Evolutionary conservation across 2,113 vertebrate species (phyloP).

Genomic region (Aegithalos caudatus): DNA sequence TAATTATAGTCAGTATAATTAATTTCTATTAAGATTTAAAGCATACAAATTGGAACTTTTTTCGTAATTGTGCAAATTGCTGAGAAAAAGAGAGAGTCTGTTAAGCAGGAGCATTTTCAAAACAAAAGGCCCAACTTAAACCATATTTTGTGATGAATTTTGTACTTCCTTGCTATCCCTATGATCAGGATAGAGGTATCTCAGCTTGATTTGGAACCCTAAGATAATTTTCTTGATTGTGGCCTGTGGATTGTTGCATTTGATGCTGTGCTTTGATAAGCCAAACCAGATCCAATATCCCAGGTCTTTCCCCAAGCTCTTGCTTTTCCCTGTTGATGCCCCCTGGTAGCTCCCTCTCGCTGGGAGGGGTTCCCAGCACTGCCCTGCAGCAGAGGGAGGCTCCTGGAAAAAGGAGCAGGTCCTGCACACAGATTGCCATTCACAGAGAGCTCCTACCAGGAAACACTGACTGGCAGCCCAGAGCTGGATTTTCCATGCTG

Average conservation of each 20-base stretch:
- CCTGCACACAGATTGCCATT: neutral
- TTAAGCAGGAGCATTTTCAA: neutral
- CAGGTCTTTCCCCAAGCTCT: neutral
- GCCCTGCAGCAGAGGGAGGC: neutral
- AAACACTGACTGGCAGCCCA: neutral
- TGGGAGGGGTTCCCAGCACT: neutral
- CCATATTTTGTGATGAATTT: neutral
- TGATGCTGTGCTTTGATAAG: neutral
- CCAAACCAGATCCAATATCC: neutral
- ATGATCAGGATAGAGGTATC: neutral
- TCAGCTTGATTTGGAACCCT: neutral
- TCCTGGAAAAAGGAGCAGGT: neutral
- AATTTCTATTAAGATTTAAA: neutral
- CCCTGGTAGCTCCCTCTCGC: neutral
- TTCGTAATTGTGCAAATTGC: neutral
- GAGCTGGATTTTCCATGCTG: neutral
- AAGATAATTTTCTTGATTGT: neutral
- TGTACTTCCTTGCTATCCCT: neutral
- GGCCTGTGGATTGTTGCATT: neutral
- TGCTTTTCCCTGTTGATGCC: neutral
- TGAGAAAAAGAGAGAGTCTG: neutral
- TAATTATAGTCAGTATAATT: conserved; percentile 20
- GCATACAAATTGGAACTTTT: neutral
- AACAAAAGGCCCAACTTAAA: neutral
- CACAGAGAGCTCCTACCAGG: neutral